Evolutionary conservation across 2,888 invertebrate species (phyloP), one percentile per base, ranked within the genome.

Genomic region (Camponotus fellah): DNA sequence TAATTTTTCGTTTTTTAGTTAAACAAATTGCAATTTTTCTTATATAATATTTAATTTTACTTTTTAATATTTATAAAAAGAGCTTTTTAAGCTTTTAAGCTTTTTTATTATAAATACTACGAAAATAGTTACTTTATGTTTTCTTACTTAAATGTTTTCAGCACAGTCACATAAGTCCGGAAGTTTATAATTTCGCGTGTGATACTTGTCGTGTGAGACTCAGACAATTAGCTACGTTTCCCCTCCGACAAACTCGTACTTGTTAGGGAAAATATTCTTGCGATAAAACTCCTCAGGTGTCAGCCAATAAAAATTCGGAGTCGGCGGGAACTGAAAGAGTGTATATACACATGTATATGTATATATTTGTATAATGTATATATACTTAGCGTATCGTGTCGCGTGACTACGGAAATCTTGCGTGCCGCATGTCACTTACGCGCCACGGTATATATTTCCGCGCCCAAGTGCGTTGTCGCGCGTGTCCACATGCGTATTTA

Each of bases 371-470:
- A n/a, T 0, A 8, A 37, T n/a, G 14, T 53, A n/a, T 60, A 60
- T 60, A 21, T 79, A 60, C 34, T 71, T 60, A 71, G 60, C 79
- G 71, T 80, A 62, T 65, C 65, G 53, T 77, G 76, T 82, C 53
- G 81, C 81, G 81, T 74, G 81, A 74, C 77, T 64, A 40, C 76
- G 53, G 65, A 56, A 53, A 43, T 75, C 81, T 82, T 64, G 81
- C 81, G 81, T 82, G 81, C 43, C 43, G 77, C 76, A 65, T 82
- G 77, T 76, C 76, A 80, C 79, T 80, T 80, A 83, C 65, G 66
- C 79, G 68, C 66, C 56, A 34, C 66, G 75, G 66, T 75, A 65
- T 75, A 74, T 82, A 85, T 87, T 87, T 85, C 85, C 85, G 88
- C 83, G 87, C 83, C 64, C 75, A 80, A 65, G 64, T 26, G 49